Evolutionary conservation across 2,888 invertebrate genomes (phyloP).

Genomic region (Diploptera punctata): DNA sequence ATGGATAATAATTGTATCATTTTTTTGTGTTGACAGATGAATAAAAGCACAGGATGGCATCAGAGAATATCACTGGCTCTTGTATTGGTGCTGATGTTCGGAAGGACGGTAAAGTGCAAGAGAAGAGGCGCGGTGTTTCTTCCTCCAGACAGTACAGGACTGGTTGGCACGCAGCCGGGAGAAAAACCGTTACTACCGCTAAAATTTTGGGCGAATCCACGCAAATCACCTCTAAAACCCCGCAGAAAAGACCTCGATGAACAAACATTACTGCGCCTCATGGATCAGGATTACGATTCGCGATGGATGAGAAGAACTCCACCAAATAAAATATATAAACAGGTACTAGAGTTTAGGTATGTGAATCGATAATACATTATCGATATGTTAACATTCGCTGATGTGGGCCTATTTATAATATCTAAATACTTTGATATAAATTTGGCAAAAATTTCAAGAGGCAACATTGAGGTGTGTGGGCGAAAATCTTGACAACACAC

Average conservation of each 20-base stretch:
- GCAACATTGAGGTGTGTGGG: too few species aligned
- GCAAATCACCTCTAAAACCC: constrained; percentile 46
- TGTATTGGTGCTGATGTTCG: constrained; percentile 3
- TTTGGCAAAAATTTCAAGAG: too few species aligned
- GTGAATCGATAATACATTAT: too few species aligned
- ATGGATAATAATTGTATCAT: too few species aligned
- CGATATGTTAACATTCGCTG: too few species aligned
- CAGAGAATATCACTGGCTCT: neutral
- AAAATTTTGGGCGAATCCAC: constrained; percentile 48
- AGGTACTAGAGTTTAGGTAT: neutral
- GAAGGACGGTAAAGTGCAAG: neutral
- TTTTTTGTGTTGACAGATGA: too few species aligned
- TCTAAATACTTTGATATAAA: too few species aligned
- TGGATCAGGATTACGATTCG: constrained; percentile 45
- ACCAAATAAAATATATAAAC: constrained; percentile 2
- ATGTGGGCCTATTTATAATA: too few species aligned
- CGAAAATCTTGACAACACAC: too few species aligned
- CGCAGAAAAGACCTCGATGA: constrained; percentile 41
- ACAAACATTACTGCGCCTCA: constrained; percentile 38
- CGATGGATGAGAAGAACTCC: constrained; percentile 43
- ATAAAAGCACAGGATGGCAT: too few species aligned
- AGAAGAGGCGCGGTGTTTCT: neutral
- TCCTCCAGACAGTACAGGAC: constrained; percentile 45
- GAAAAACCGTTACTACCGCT: constrained; percentile 44
- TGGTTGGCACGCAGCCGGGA: constrained; percentile 43